Base-by-base conservation (phyloP, 2,888 invertebrate species). In the Chrysodeixis includens region DNA sequence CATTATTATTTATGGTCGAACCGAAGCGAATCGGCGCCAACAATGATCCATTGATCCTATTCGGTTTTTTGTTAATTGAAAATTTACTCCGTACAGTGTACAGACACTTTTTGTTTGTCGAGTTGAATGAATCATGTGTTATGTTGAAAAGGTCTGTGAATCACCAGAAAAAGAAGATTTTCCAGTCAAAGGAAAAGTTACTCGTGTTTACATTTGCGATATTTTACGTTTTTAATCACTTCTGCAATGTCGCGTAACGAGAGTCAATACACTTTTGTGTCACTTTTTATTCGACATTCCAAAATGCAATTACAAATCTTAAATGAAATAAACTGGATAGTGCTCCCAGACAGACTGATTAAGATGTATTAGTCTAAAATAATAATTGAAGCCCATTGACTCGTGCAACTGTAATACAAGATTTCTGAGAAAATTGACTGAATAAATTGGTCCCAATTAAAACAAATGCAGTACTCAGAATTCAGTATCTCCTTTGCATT, bases 1-100 rank as follows among this genome's bases (percentile, higher is more conserved):
- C 65, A 78, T 76, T 64, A 65, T 72, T 72, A 69, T 73, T 76
- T 66, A 76, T 67, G 69, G 55, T 56, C 35, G 22, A 56, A 59
- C 54, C 55, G 59, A 44, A 63, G 46, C 55, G 54, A 55, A 52
- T 54, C 53, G 53, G 63, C 56, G 51, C 66, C 62, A 62, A 73
- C 72, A 79, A 75, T 72, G 65, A 62, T 51, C 62, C 46, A 65
- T 66, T 76, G 64, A 78, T 72, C 54, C 57, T 53, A 46, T 68
- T 66, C 46, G 20, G 54, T 60, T 69, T 74, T 69, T 69, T 63
- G 56, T 69, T 69, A 62, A 77, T 62, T 78, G 58, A 70, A 64
- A 44, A 56, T 51, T 66, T 67, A 57, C 59, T 72, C 18, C n/a
- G n/a, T n/a, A n/a, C n/a, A n/a, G n/a, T 40, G 62, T 51, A 12